Percentiles rank a stretch among this genome's conserved stretches.
Evolutionary conservation across 2,113 vertebrate genomes (phyloP).

Genomic region (Dermatemys mawii): DNA sequence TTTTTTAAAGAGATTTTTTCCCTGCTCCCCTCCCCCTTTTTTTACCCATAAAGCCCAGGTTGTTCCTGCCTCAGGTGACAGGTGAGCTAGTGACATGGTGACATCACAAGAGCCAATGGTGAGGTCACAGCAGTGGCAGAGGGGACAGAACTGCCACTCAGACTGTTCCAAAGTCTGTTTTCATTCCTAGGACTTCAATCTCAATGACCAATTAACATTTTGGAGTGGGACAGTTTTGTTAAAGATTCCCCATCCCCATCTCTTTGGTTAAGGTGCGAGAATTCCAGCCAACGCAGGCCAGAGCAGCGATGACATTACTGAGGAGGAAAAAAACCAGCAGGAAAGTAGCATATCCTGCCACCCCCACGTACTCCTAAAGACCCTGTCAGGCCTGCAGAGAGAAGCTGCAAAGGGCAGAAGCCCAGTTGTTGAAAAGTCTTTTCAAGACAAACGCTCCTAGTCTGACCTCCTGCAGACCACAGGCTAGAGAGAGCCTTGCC

Average conservation of each 20-base stretch:
- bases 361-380: not conserved
- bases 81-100: no score
- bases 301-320: not conserved
- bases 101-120: not conserved
- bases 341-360: not conserved
- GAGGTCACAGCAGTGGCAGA: no score
- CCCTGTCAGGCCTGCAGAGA: not conserved
- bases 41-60: no score
- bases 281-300: not conserved
- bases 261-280: not conserved
- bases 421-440: not conserved
- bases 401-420: not conserved
- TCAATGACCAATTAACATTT: not conserved
- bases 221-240: not conserved
- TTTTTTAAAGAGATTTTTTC: no score
- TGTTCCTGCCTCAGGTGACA: no score
- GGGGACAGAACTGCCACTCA: not conserved
- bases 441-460: not conserved
- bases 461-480: not conserved
- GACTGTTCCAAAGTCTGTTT: not conserved
- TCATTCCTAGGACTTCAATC: not conserved
- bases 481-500: not conserved
- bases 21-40: accelerated
- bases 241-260: not conserved
- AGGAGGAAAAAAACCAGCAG: not conserved